Evolutionary conservation across 2,113 vertebrate species (phyloP), one percentile per base, ranked within the genome.

Genomic region (Spea bombifrons): DNA sequence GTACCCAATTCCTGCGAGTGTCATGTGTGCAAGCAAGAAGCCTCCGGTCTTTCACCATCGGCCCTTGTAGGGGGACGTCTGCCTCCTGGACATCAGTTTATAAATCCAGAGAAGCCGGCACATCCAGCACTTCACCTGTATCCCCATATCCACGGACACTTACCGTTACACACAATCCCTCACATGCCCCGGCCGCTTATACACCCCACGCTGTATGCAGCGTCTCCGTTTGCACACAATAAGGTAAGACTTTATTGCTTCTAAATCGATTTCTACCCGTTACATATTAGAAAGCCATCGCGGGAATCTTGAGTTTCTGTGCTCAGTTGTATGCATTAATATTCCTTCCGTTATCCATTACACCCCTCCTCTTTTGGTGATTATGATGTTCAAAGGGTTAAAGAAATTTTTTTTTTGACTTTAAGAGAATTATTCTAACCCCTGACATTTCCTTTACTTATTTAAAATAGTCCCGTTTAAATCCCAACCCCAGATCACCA

Each of bases 91-190:
- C 97, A 96, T 82, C 96, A 95, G 89, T 95, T 97, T 83, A 92
- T 97, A 86, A 93, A 86, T 81, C 90, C 95, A n/a, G 96, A 98
- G 87, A 94, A 95, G 83, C 89, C 93, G 30, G 84, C 94, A 66
- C 97, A 98, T 85, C 96, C 97, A 0, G 95, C 95, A 75, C 93
- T 98, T 86, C 97, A 98, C 84, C 94, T 99, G 59, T 99, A 99
- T 85, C 97, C 97, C 75, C 97, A 99, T 86, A 99, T 99, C 84
- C 97, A 99, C 7, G 97, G 96, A 66, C 97, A 99, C 83, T 89
- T 97, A 86, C 97, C 97, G 63, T 85, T 98, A 83, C 96, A 98
- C 88, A 95, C 94, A 8, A 95, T 94, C 75, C 92, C 94, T 15
- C 94, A 95, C 84, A 85, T 98, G 85, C 94, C 96, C 83, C 92